Evolutionary conservation across 2,888 invertebrate species (phyloP), one percentile per base, ranked within the genome.

Genomic region (Chorisops tibialis): DNA sequence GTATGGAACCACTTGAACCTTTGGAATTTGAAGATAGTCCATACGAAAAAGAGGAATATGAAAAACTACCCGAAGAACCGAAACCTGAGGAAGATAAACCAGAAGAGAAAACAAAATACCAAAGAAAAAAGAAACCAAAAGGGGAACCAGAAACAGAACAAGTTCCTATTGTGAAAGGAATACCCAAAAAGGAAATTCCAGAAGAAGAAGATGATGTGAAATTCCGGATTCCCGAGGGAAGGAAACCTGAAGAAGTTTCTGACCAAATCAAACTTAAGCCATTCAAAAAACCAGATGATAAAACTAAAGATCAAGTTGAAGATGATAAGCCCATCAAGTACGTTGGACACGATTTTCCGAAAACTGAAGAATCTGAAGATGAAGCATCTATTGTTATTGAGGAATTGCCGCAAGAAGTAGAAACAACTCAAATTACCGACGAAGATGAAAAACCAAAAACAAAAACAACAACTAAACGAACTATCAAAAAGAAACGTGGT

Each of bases 401-500:
- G 41, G 30, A 30, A 30, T 30, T 30, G 9, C 41, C 30, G 9
- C 30, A 30, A 9, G 30, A 30, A 30, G 30, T 30, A 30, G 30
- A 0, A 73, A 30, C 30, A 30, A 30, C 30, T 73, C 30, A 72
- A 70, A 59, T 73, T 69, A 67, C 67, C 4, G 48, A 56, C 2
- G 64, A 62, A 51, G 63, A 68, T 48, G 70, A 74, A 69, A 67
- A 68, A 1, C 73, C 72, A 1, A 71, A 72, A 68, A 72, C 65
- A 72, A 72, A 67, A 70, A 77, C 68, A 68, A 75, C 66, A 35
- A 71, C 70, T 5, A 76, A 73, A 64, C 70, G 75, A 54, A 72
- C 73, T 66, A 70, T 79, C 16, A 79, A 77, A 63, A 80, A 79
- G 66, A 74, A 73, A 41, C 72, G 74, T 63, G 75, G 77, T 7